These are phyloP conservation scores for Paratilapia polleni DNA, from an alignment of 2,113 vertebrate species.

Conservation along the genomic window DNA sequence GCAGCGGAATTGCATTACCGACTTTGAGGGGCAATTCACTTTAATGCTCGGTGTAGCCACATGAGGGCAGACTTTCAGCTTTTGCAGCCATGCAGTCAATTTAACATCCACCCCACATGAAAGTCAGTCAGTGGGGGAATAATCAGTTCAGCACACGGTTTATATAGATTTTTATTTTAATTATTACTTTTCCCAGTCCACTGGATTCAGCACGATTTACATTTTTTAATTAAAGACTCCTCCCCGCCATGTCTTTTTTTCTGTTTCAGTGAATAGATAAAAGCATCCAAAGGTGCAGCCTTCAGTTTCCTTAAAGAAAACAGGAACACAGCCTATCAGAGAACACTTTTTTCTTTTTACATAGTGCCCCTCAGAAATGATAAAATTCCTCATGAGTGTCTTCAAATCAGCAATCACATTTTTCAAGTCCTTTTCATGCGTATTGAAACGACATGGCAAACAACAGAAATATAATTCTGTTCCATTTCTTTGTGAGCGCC, in stretches of 20 bases:
- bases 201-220: background rate
- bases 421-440: constrained; percentile 21
- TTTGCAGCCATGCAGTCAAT: constrained; percentile 29
- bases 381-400: background rate
- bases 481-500: background rate
- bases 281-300: too few relatives aligned
- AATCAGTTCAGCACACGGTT: background rate
- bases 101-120: constrained; percentile 19
- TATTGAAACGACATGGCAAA: background rate
- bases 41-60: constrained; percentile 67
- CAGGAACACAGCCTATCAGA: background rate
- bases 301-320: background rate
- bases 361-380: background rate
- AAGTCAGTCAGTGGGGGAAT: constrained; percentile 7
- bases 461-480: background rate
- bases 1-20: constrained; percentile 46
- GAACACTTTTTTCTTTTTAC: background rate
- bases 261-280: background rate
- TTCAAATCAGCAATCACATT: background rate
- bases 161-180: background rate
- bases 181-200: background rate
- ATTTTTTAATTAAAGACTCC: background rate
- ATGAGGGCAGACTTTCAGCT: constrained; percentile 75
- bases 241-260: background rate
- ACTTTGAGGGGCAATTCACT: constrained; percentile 34